Base-by-base conservation (phyloP, 1,140 invertebrate species). In the Amyelois transitella region DNA sequence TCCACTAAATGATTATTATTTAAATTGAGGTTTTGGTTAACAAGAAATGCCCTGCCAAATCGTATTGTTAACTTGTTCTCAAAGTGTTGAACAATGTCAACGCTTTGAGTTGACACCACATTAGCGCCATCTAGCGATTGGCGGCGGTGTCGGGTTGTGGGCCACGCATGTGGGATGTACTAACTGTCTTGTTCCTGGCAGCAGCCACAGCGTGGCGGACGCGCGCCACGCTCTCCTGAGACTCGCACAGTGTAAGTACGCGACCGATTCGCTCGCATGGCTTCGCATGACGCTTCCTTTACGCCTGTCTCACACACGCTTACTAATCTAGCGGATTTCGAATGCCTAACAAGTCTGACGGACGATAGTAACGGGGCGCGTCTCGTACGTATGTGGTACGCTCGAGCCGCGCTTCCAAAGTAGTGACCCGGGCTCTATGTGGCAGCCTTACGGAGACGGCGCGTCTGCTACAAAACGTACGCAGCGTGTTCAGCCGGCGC, bases 371-470 rank as follows among this genome's bases (percentile, higher is more conserved):
- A 43, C 18, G 43, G 8, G 43, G 45, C 45, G 32, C 32, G 32
- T 8, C 12, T 14, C 32, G 32, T 38, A 14, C 32, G 2, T 12
- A 12, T 32, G 44, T 18, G 18, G 18, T 48, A 48, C 20, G 45
- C 4, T 10, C 7, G 4, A 4, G 38, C 14, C n/a, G 38, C 12
- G 43, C 1, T 4, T 17, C 43, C 20, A 3, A 8, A 20, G 32
- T 48, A 48, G 45, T 48, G 45, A 48, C 8, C 7, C 18, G 45
- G 6, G 20, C 6, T 48, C 19, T 77, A 69, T 85, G 75, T 79
- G 74, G 78, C 93, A 97, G 96, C 93, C 93, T 98, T 82, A 96
- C 95, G 89, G 97, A 99, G 93, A 98, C 96, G 67, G 96, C 97
- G 72, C 92, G 96, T 72, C 92, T 99, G 77, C 92, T 99, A 88